Evolutionary conservation across 2,888 invertebrate species (phyloP).

Genomic region (Eucriotettix oculatus): DNA sequence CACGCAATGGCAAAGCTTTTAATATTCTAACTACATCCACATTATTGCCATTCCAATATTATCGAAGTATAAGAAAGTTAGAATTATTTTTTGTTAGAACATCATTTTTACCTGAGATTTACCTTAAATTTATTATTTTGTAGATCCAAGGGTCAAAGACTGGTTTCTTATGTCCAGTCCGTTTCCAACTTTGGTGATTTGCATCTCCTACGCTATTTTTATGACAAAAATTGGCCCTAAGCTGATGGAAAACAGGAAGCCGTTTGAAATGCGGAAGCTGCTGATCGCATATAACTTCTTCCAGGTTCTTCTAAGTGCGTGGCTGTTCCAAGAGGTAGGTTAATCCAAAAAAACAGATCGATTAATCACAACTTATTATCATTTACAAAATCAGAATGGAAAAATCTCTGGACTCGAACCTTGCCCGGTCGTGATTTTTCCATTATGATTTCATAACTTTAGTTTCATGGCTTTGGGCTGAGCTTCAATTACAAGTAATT

Average conservation of each 20-base stretch:
- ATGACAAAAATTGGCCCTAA: conserved; percentile 53
- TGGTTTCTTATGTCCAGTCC: conserved; percentile 33
- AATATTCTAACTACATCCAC: no score
- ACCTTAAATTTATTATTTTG: not conserved
- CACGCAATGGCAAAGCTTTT: no score
- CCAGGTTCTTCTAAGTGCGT: conserved; percentile 62
- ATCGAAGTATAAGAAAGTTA: no score
- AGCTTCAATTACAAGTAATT: not conserved
- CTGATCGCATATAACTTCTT: conserved; percentile 70
- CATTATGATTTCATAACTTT: no score
- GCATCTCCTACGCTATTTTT: conserved; percentile 28
- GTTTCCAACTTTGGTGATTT: conserved; percentile 28
- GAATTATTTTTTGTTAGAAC: no score
- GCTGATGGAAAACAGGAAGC: conserved; percentile 72
- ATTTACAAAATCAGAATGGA: no score
- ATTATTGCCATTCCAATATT: no score
- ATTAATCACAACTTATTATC: no score
- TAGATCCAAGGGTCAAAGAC: conserved; percentile 25
- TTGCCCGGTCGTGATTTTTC: no score
- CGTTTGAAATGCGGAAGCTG: conserved; percentile 54
- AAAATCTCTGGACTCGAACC: no score
- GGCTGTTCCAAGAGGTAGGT: conserved; percentile 54
- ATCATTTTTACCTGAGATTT: not conserved
- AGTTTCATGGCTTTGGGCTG: not conserved
- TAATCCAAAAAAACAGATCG: no score